These are phyloP conservation scores for Oncorhynchus masou DNA, from an alignment of 2,113 vertebrate genomes.

Conservation along the genomic window DNA sequence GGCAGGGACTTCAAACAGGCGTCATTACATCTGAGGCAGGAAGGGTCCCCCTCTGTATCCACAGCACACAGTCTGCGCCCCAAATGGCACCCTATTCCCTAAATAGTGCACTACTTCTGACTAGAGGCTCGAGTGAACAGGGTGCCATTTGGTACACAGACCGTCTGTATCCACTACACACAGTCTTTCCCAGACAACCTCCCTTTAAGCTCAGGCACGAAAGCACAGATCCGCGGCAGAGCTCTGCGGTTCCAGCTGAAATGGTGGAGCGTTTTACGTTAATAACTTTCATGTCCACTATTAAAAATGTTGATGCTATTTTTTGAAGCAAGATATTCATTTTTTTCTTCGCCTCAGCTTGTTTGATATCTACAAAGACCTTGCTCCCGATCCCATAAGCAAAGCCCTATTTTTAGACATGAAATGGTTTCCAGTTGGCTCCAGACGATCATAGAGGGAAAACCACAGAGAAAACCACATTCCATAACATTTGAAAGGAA, in stretches of 20 bases:
- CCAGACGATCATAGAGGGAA: slow-evolving; percentile 50
- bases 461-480: slow-evolving; percentile 55
- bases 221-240: not conserved
- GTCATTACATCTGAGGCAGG: not conserved
- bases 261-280: slow-evolving; percentile 22
- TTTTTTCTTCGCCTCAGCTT: slow-evolving; percentile 51
- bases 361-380: slow-evolving; percentile 69
- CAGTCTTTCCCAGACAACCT: not conserved
- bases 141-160: not conserved
- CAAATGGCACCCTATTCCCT: not conserved
- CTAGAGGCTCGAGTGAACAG: no score
- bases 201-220: not conserved
- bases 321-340: slow-evolving; percentile 67
- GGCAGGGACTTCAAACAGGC: not conserved
- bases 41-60: not conserved
- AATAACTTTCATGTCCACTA: slow-evolving; percentile 66
- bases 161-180: not conserved
- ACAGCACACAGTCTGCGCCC: not conserved
- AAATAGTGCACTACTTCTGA: no score
- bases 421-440: slow-evolving; percentile 74
- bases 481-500: slow-evolving; percentile 51
- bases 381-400: slow-evolving; percentile 67
- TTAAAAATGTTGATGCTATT: slow-evolving; percentile 68
- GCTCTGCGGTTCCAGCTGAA: not conserved
- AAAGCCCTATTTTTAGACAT: slow-evolving; percentile 74